phyloP scores from a whole-genome alignment of 2,797 vertebrate genomes.

The Acipenser transmontanus region DNA sequence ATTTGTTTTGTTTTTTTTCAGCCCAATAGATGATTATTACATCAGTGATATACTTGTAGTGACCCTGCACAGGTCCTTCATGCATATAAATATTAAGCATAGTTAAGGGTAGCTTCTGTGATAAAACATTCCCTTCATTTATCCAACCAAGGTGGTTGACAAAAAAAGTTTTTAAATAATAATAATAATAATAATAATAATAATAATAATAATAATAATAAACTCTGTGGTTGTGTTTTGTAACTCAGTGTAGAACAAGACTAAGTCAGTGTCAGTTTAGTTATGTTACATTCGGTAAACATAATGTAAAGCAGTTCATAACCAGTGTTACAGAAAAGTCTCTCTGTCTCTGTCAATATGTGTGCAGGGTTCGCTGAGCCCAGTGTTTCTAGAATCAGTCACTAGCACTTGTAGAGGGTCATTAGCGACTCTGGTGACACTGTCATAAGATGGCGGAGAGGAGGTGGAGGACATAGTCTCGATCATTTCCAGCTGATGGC shows the following conservation, averaged over 20 bases:
- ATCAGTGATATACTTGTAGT: conserved; percentile 62
- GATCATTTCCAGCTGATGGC: conserved; percentile 57
- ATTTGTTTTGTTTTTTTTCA: conserved; percentile 55
- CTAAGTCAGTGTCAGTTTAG: conserved; percentile 31
- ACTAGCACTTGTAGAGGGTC: conserved; percentile 64
- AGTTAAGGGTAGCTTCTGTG: conserved; percentile 36
- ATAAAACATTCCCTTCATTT: conserved; percentile 25
- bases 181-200: conserved; percentile 37
- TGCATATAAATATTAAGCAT: conserved; percentile 62
- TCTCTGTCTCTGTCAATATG: conserved; percentile 63
- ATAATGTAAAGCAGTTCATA: conserved; percentile 50
- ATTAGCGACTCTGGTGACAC: conserved; percentile 59
- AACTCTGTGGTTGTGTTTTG: conserved; percentile 43
- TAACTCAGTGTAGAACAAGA: conserved; percentile 43
- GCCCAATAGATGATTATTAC: conserved; percentile 67
- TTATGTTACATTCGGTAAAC: conserved; percentile 57
- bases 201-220: conserved; percentile 36
- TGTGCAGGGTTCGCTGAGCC: conserved; percentile 43
- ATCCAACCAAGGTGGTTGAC: not conserved
- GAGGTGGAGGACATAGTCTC: conserved; percentile 50
- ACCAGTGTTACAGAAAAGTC: conserved; percentile 65
- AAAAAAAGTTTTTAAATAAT: conserved; percentile 29
- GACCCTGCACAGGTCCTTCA: conserved; percentile 56
- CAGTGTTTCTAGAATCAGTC: conserved; percentile 47
- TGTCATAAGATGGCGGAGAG: conserved; percentile 62